Base-by-base conservation (phyloP, 2,113 vertebrate species). In the Corydoras sp. region DNA sequence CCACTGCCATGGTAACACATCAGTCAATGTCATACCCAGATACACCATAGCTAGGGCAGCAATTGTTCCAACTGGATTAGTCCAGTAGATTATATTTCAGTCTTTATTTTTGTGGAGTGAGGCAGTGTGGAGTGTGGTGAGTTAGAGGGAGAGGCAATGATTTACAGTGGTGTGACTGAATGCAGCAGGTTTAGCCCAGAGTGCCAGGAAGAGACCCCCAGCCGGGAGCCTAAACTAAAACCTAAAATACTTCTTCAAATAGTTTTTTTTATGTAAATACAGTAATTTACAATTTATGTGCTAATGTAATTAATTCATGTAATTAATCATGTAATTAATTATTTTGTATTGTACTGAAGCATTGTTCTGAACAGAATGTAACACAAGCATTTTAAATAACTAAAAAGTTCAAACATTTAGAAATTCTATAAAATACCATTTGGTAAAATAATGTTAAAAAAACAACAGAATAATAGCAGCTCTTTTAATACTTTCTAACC, bases 101-200 rank as follows among this genome's bases (percentile, higher is more conserved):
- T 77, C 80, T 83, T 86, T 87, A 85, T 89, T 89, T 86, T 83
- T 65, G 81, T 81, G 80, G 86, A 87, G 86, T 86, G 78, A 82
- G 84, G 84, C 85, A 84, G 82, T 85, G 86, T 82, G 79, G 61
- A 70, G 62, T 10, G 60, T 43, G 55, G 49, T 65, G 24, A 62
- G 75, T 29, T 35, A 43, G 35, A 59, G 61, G 48, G 69, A 59
- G 43, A 66, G 48, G 9, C 48, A 13, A 72, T 88, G 89, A 88
- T 89, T 89, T 90, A 87, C 86, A 85, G 79, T 76, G 85, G 81
- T 83, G 84, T 89, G 87, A 89, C 86, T 89, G 88, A 89, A 86
- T 84, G 82, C 85, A 90, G 88, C 89, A 90, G 89, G 88, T 90
- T 90, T 74, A 72, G 71, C 31, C 68, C 3, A 62, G 66, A 69